A percentile compares a stretch with the other conserved stretches of the same genome.
Evolutionary conservation across 2,888 invertebrate genomes (phyloP).

Genomic region (Zygogramma bicolorata): DNA sequence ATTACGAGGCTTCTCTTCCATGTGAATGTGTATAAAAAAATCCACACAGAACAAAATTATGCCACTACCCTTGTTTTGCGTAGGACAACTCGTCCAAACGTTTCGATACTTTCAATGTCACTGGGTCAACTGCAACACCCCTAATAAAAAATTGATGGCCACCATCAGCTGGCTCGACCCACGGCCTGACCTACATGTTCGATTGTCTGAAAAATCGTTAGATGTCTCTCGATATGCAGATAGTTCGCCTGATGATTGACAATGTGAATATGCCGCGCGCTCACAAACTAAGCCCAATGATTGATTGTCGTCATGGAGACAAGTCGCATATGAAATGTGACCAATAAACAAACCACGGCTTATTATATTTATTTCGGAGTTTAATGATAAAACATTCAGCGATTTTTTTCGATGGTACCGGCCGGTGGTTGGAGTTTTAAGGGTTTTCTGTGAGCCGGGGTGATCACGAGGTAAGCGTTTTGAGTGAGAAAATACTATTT

Average conservation of each 20-base stretch:
- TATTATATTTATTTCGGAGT: constrained; percentile 50
- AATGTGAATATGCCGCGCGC: constrained; percentile 18
- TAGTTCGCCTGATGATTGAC: constrained; percentile 22
- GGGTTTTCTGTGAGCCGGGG: constrained; percentile 23
- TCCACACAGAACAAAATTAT: no score
- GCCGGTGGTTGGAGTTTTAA: not conserved
- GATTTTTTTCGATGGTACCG: constrained; percentile 32
- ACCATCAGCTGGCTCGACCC: not conserved
- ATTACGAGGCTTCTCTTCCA: no score
- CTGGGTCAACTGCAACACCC: not conserved
- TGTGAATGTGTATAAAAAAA: no score
- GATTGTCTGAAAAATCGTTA: constrained; percentile 22
- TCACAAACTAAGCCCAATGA: constrained; percentile 37
- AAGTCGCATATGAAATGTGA: constrained; percentile 55
- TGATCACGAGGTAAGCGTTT: not conserved
- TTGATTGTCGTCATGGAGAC: constrained; percentile 58
- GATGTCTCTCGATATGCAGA: constrained; percentile 24
- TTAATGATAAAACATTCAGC: constrained; percentile 58
- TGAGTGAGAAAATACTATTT: not conserved
- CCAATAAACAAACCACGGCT: constrained; percentile 57
- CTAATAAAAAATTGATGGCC: not conserved
- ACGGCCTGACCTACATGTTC: constrained; percentile 23
- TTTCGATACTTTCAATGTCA: constrained; percentile 1
- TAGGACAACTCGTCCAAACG: not conserved
- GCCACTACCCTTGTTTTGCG: no score